A percentile compares a stretch with the other conserved stretches of the same genome.
phyloP scores from a whole-genome alignment of 2,888 invertebrate genomes.

The Philopedon plagiatum region DNA sequence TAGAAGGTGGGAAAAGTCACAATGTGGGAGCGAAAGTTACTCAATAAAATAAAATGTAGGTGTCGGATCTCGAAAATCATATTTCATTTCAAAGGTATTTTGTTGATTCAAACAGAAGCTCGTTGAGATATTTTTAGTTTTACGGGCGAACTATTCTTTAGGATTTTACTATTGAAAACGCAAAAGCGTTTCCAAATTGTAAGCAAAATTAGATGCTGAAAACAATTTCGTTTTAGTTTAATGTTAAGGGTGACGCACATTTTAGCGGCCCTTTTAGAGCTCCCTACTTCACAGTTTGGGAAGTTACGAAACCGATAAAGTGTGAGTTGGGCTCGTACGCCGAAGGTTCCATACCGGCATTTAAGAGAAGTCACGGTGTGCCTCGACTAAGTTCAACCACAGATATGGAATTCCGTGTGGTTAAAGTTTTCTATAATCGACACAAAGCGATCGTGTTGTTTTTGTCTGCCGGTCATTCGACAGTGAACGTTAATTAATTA shows the following conservation, averaged over 20 bases:
- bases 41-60: constrained; percentile 1
- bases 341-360: no score
- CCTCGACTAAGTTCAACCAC: no score
- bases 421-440: no score
- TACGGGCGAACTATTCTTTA: not conserved
- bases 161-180: constrained; percentile 10
- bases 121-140: constrained; percentile 32
- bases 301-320: no score
- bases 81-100: constrained; percentile 35
- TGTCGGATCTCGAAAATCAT: not conserved
- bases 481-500: no score
- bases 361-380: no score
- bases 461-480: no score
- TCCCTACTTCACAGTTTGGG: no score
- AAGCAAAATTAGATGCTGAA: not conserved
- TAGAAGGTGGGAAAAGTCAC: not conserved
- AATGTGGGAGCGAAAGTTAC: not conserved
- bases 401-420: no score
- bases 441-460: no score
- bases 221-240: not conserved
- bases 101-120: constrained; percentile 33
- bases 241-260: not conserved
- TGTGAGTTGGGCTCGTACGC: no score
- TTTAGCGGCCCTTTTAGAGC: no score
- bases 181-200: constrained; percentile 1